Conservation (phyloP, 92 coral and sea anemone species). For the Parazoanthus darwini region DNA sequence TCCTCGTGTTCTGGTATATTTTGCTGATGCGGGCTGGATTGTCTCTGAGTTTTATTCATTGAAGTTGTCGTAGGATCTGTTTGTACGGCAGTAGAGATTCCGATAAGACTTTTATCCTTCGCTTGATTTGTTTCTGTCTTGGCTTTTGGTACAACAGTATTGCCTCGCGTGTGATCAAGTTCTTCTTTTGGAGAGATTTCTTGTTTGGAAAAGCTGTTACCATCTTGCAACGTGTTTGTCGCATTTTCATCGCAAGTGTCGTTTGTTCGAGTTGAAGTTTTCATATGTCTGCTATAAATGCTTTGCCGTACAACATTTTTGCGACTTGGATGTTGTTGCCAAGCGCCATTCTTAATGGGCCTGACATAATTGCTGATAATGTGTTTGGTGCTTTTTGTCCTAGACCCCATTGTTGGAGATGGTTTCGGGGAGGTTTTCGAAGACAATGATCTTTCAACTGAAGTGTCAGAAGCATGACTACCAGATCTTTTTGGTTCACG, state of each 20-base stretch:
- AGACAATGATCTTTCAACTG: not conserved
- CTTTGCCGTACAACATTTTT: not conserved
- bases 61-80: not conserved
- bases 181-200: not conserved
- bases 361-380: not conserved
- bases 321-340: not conserved
- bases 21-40: slow-evolving; percentile 16
- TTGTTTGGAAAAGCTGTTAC: not conserved
- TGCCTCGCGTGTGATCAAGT: not conserved
- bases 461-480: not conserved
- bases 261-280: not conserved
- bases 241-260: not conserved
- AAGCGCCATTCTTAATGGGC: not conserved
- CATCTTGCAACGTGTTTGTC: not conserved
- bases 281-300: slow-evolving; percentile 45
- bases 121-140: not conserved
- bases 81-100: not conserved
- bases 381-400: not conserved
- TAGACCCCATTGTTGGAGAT: not conserved
- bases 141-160: not conserved
- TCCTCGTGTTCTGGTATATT: slow-evolving; percentile 9
- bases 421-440: not conserved
- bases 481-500: not conserved
- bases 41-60: not conserved
- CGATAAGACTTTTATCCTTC: not conserved